These are phyloP conservation scores for Drosophila insularis DNA, from an alignment of 1,140 invertebrate genomes.

Conservation along the genomic window DNA sequence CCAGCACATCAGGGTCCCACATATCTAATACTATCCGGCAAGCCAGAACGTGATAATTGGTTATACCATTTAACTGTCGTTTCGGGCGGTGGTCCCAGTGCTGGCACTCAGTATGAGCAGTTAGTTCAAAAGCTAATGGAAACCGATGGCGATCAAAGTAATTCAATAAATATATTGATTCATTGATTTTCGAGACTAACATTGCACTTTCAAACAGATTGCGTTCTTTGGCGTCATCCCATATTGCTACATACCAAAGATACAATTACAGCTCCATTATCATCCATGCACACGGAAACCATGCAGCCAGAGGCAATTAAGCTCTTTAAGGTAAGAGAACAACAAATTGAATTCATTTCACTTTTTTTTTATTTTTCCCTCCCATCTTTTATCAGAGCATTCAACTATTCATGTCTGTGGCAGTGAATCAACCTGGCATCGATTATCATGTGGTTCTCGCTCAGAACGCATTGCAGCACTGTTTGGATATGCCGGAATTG, in stretches of 20 bases:
- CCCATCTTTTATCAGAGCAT: conserved; percentile 88
- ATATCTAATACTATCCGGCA: conserved; percentile 94
- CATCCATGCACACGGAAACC: conserved; percentile 92
- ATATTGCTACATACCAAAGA: conserved; percentile 95
- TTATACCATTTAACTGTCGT: conserved; percentile 97
- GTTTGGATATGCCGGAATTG: conserved; percentile 93
- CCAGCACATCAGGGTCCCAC: conserved; percentile 95
- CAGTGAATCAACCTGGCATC: conserved; percentile 96
- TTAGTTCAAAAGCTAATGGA: conserved; percentile 97
- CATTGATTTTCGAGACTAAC: too few species aligned
- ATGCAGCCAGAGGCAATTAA: conserved; percentile 95
- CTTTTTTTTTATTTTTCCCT: too few species aligned
- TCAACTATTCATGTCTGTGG: conserved; percentile 96
- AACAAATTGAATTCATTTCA: too few species aligned
- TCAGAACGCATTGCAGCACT: conserved; percentile 96
- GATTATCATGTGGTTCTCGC: conserved; percentile 97
- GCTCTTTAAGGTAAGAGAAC: conserved; percentile 91
- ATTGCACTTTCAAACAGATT: conserved; percentile 87
- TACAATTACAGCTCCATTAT: conserved; percentile 91
- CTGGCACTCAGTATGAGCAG: conserved; percentile 97
- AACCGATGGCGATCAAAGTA: conserved; percentile 95
- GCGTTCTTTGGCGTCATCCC: conserved; percentile 96
- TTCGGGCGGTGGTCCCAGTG: conserved; percentile 93
- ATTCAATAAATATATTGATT: conserved; percentile 31
- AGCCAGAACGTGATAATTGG: conserved; percentile 96